Evolutionary conservation across 2,797 vertebrate species (phyloP).

Genomic region (Lithobates sylvaticus): DNA sequence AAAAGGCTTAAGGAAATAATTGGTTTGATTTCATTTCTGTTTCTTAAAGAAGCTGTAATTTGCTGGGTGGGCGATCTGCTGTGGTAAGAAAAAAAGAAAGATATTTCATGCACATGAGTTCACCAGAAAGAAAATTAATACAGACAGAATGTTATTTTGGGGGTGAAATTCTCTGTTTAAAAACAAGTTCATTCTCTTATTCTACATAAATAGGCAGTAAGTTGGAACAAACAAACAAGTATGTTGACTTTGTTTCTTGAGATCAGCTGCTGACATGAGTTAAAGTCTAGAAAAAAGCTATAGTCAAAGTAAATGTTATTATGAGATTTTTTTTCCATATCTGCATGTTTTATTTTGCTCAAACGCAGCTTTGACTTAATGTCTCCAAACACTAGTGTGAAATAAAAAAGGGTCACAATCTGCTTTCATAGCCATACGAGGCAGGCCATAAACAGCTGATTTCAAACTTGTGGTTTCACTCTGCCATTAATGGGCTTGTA

Average conservation of each 20-base stretch:
- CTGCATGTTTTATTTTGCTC: too few species aligned
- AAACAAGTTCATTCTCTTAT: conserved; percentile 37
- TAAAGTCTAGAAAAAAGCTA: not conserved
- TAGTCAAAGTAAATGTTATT: not conserved
- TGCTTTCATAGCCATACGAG: too few species aligned
- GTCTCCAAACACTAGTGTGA: too few species aligned
- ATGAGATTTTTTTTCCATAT: not conserved
- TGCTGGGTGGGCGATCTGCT: conserved; percentile 59
- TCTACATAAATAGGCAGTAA: conserved; percentile 8
- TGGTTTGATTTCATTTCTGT: conserved; percentile 62
- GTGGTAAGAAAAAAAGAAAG: conserved; percentile 56
- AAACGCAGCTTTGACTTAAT: too few species aligned
- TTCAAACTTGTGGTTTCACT: too few species aligned
- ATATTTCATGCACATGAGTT: conserved; percentile 47
- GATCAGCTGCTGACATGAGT: not conserved
- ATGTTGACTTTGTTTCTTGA: not conserved
- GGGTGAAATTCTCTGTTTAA: conserved; percentile 41
- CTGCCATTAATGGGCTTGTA: too few species aligned
- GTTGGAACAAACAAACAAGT: not conserved
- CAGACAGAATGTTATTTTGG: conserved; percentile 43
- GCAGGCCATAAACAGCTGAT: too few species aligned
- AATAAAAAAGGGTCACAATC: too few species aligned
- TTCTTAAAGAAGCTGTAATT: conserved; percentile 61
- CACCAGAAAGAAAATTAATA: conserved; percentile 45
- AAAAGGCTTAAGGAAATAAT: conserved; percentile 62